phyloP scores from a whole-genome alignment of 2,113 vertebrate genomes.

The Heterocephalus glaber region DNA sequence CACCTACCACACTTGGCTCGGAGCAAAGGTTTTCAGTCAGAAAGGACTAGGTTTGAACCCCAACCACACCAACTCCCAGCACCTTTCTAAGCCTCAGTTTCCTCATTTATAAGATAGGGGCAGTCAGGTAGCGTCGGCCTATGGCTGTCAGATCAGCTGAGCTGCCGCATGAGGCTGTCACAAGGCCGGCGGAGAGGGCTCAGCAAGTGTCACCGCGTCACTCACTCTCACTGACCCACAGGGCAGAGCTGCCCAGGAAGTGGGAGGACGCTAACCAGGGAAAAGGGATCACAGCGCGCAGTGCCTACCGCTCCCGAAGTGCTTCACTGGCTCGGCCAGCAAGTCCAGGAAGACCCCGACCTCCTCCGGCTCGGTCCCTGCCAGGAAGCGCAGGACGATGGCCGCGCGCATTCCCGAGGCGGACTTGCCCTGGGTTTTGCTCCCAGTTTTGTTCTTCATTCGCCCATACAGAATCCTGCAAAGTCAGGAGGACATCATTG shows the following conservation, averaged over 20 bases:
- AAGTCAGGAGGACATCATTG: constrained; percentile 59
- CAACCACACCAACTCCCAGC: not conserved
- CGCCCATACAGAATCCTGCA: constrained; percentile 95
- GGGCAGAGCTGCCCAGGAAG: too few relatives aligned
- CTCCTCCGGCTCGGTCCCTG: constrained; percentile 92
- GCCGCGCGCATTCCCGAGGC: constrained; percentile 89
- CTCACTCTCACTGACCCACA: too few relatives aligned
- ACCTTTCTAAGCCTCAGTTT: not conserved
- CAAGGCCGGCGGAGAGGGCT: too few relatives aligned
- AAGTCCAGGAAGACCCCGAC: constrained; percentile 94
- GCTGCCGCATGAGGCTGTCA: not conserved
- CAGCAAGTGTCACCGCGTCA: too few relatives aligned
- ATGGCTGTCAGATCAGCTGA: not conserved
- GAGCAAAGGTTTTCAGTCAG: not conserved
- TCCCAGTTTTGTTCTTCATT: constrained; percentile 95
- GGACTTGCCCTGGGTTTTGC: constrained; percentile 94
- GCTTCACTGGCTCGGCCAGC: constrained; percentile 93
- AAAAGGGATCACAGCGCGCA: not conserved
- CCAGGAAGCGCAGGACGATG: constrained; percentile 95
- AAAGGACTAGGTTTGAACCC: not conserved
- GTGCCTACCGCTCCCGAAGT: constrained; percentile 88
- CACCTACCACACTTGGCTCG: not conserved
- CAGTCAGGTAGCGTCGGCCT: not conserved
- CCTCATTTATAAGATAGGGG: not conserved
- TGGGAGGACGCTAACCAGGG: too few relatives aligned